These are phyloP conservation scores for Phragmatobia fuliginosa DNA, from an alignment of 2,888 invertebrate genomes.

Conservation along the genomic window DNA sequence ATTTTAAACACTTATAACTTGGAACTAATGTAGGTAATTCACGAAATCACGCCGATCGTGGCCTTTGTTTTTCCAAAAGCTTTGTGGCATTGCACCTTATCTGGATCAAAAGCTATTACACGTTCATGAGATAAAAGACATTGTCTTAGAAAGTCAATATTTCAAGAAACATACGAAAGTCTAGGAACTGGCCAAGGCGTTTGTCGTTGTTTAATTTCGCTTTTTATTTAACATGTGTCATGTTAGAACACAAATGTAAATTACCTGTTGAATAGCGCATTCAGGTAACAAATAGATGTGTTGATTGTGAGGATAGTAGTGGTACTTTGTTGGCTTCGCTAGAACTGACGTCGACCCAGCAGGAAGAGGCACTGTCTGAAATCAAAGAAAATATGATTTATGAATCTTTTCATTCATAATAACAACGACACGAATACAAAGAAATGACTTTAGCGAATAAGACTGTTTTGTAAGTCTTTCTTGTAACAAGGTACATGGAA, in stretches of 20 bases:
- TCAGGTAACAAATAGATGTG: constrained; percentile 96
- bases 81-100: constrained; percentile 28
- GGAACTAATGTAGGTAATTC: constrained; percentile 15
- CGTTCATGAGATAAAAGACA: constrained; percentile 1
- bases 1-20: not conserved
- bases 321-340: constrained; percentile 96
- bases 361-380: constrained; percentile 90
- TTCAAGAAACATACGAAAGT: constrained; percentile 22
- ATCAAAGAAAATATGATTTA: constrained; percentile 64
- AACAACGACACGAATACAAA: constrained; percentile 37
- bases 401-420: constrained; percentile 29
- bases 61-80: constrained; percentile 10
- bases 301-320: constrained; percentile 97
- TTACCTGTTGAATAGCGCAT: constrained; percentile 96
- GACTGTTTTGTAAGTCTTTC: constrained; percentile 48
- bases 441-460: constrained; percentile 48
- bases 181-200: constrained; percentile 31
- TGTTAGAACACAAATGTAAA: constrained; percentile 51
- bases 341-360: constrained; percentile 89
- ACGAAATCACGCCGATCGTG: constrained; percentile 8
- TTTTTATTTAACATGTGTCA: constrained; percentile 24
- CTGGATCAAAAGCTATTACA: constrained; percentile 35
- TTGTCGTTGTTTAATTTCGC: constrained; percentile 35
- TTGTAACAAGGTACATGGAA: constrained; percentile 42
- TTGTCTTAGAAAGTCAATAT: constrained; percentile 9